A percentile compares a stretch with the other conserved stretches of the same genome.
These are phyloP conservation scores for Trochalopteron elliotii DNA, from an alignment of 2,113 vertebrate species.

Conservation along the genomic window DNA sequence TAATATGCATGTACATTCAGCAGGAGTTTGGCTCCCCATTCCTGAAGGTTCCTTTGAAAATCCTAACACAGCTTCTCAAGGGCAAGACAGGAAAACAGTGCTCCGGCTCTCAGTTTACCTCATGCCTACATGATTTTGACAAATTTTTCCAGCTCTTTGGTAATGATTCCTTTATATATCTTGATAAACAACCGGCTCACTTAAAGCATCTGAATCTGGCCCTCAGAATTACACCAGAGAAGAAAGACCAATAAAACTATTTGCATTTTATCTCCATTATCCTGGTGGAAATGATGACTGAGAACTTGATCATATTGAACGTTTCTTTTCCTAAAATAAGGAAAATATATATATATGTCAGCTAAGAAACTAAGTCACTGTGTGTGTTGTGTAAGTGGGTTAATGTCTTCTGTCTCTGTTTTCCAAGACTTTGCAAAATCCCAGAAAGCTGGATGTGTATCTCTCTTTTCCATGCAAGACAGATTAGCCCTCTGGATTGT, in stretches of 20 bases:
- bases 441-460: not conserved
- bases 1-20: not conserved
- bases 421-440: conserved; percentile 3
- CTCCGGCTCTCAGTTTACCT: not conserved
- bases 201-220: not conserved
- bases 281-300: not conserved
- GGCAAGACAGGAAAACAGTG: not conserved
- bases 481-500: not conserved
- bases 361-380: not conserved
- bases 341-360: not conserved
- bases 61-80: not conserved
- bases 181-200: not conserved
- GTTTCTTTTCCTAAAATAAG: not conserved
- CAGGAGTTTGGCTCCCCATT: not conserved
- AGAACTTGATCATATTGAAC: not conserved
- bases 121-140: not conserved
- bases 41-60: not conserved
- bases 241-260: not conserved
- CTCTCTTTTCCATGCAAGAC: not conserved
- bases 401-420: not conserved
- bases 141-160: not conserved
- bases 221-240: not conserved
- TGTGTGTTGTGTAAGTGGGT: not conserved
- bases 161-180: not conserved
- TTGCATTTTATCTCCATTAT: not conserved